These are phyloP conservation scores for Mylabris phalerata DNA, from an alignment of 1,140 invertebrate genomes.

Conservation along the genomic window DNA sequence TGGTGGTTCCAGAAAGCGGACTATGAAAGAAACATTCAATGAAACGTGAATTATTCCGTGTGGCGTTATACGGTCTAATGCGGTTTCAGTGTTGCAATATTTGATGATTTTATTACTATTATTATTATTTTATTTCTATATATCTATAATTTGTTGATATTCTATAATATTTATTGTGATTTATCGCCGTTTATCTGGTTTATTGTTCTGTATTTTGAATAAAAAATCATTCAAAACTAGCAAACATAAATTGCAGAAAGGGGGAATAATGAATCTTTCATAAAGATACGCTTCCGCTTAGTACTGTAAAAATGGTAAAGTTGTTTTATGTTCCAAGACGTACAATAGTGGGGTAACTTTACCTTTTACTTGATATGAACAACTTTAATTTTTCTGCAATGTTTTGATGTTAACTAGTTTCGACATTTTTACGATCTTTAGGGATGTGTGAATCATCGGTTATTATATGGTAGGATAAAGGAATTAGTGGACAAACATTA, in stretches of 20 bases:
- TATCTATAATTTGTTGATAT: too few species aligned
- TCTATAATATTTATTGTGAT: too few species aligned
- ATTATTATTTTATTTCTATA: too few species aligned
- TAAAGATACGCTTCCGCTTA: constrained; percentile 10
- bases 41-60: constrained; percentile 14
- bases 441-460: constrained; percentile 14
- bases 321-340: constrained; percentile 4
- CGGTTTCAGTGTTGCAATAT: constrained; percentile 1
- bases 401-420: constrained; percentile 7
- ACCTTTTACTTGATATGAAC: neutral
- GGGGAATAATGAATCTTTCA: constrained; percentile 9
- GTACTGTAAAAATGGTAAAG: constrained; percentile 2
- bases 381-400: constrained; percentile 1
- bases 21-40: constrained; percentile 15
- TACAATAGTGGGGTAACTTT: neutral
- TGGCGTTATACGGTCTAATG: constrained; percentile 6
- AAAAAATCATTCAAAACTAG: neutral
- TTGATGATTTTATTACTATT: too few species aligned
- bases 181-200: too few species aligned
- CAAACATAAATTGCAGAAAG: neutral
- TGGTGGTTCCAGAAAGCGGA: too few species aligned
- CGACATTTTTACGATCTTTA: constrained; percentile 11
- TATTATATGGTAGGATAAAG: neutral
- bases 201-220: too few species aligned
- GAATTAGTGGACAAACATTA: constrained; percentile 14